phyloP scores from a whole-genome alignment of 2,888 invertebrate genomes.

The Macroteleia sp. region DNA sequence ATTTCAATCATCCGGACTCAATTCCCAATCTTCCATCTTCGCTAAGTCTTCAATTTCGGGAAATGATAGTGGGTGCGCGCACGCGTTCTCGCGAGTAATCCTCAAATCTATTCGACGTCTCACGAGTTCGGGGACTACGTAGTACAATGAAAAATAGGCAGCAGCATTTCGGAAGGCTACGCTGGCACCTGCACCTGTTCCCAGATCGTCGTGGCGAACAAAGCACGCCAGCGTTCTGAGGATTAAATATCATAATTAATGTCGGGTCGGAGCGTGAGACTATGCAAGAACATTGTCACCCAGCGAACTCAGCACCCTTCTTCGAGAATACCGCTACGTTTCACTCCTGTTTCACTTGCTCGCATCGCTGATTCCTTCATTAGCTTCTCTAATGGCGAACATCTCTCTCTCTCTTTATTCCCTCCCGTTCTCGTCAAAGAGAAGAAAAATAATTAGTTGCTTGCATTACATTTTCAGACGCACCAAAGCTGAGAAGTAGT shows the following conservation, averaged over 20 bases:
- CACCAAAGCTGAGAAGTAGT: not conserved
- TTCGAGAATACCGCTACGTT: slow-evolving; percentile 57
- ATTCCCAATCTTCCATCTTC: slow-evolving; percentile 33
- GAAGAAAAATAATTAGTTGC: slow-evolving; percentile 38
- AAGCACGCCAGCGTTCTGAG: slow-evolving; percentile 69
- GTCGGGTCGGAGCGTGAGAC: slow-evolving; percentile 68
- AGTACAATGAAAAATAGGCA: slow-evolving; percentile 54
- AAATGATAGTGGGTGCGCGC: slow-evolving; percentile 25
- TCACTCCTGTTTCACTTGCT: slow-evolving; percentile 67
- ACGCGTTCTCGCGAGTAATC: slow-evolving; percentile 34
- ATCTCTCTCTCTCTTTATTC: slow-evolving; percentile 7
- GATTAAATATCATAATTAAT: slow-evolving; percentile 81
- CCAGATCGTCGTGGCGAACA: slow-evolving; percentile 69
- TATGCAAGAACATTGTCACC: slow-evolving; percentile 72
- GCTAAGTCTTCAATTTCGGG: slow-evolving; percentile 40
- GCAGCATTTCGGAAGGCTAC: slow-evolving; percentile 46
- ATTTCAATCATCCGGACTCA: slow-evolving; percentile 51
- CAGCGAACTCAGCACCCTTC: slow-evolving; percentile 70
- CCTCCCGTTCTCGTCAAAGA: slow-evolving; percentile 8
- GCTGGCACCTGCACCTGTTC: slow-evolving; percentile 69
- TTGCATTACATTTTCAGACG: slow-evolving; percentile 7
- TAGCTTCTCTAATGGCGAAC: slow-evolving; percentile 53
- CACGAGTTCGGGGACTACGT: slow-evolving; percentile 39
- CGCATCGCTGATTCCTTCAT: slow-evolving; percentile 66
- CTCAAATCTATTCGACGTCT: slow-evolving; percentile 58